Base-by-base conservation (phyloP, 1,140 invertebrate species). In the Papilio dardanus region DNA sequence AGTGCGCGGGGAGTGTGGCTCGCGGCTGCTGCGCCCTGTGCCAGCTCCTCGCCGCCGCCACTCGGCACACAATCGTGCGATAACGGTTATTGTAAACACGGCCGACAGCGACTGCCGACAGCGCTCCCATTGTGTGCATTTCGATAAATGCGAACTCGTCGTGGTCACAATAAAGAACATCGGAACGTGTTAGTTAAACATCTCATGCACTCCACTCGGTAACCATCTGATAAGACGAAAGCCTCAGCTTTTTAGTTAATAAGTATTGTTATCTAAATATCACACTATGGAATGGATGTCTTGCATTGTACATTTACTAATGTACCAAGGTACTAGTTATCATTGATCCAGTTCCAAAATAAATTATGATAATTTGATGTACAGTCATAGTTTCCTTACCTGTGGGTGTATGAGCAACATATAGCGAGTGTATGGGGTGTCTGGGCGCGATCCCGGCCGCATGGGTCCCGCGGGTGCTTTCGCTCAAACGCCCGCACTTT, bases 401-500 rank as follows among this genome's bases (percentile, higher is more conserved):
- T 88, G 84, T 86, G 81, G 85, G 76, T 87, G 85, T 81, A 81
- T 87, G 86, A 82, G 82, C 77, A 83, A 87, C 79, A 75, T 81
- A 83, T 46, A 82, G 77, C 79, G 79, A 76, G 79, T 78, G 80
- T 81, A 76, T 78, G 84, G 83, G 83, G 82, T 80, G 50, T 79
- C 50, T 74, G 80, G 73, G 81, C 81, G 82, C 85, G 86, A 82
- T 86, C 84, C 89, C 82, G 83, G 81, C 89, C 86, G 88, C 89
- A 89, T 91, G 84, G 83, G 86, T 91, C 82, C 79, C 79, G 87
- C 76, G 75, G 75, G 68, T 71, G 83, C 78, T 62, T 83, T 81
- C 83, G 84, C 85, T 86, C 80, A 79, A 81, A 83, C 81, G 82
- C 88, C 86, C 82, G 83, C 86, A 81, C 92, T 96, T 96, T 97